These are phyloP conservation scores for Ferdinandea cuprea DNA, from an alignment of 2,888 invertebrate genomes.

Conservation along the genomic window DNA sequence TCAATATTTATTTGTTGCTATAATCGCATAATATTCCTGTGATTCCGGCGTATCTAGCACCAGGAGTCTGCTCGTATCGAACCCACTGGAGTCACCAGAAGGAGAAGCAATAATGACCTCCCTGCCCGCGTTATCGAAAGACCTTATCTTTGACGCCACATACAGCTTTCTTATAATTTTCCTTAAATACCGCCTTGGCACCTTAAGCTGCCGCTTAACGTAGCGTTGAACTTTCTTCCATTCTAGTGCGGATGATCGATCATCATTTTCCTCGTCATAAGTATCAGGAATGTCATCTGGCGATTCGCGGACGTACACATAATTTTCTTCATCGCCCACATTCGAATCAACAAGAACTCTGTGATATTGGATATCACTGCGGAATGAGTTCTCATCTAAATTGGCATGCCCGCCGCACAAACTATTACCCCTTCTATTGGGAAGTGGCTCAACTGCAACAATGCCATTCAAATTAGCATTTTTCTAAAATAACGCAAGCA, in stretches of 20 bases:
- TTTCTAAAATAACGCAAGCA: not conserved
- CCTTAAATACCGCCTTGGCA: conserved; percentile 42
- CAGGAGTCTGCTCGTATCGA: too few relatives aligned
- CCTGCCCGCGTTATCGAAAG: not conserved
- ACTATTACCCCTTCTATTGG: not conserved
- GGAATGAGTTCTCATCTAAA: conserved; percentile 1
- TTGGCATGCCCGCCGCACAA: not conserved
- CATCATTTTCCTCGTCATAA: not conserved
- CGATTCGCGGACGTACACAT: not conserved
- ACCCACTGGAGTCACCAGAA: not conserved
- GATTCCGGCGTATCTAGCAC: too few relatives aligned
- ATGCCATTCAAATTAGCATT: not conserved
- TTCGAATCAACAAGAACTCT: not conserved
- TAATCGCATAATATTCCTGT: too few relatives aligned
- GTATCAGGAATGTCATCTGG: not conserved
- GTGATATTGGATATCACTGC: not conserved
- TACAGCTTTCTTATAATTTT: conserved; percentile 34
- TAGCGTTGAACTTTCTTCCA: conserved; percentile 51
- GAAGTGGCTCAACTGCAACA: conserved; percentile 17
- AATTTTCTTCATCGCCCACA: not conserved
- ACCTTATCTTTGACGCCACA: not conserved
- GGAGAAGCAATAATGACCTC: not conserved
- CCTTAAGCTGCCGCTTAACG: conserved; percentile 46
- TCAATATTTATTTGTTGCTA: too few relatives aligned
- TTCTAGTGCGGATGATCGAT: conserved; percentile 23